Evolutionary conservation across 1,140 invertebrate species (phyloP).

Genomic region (Tribolium castaneum): DNA sequence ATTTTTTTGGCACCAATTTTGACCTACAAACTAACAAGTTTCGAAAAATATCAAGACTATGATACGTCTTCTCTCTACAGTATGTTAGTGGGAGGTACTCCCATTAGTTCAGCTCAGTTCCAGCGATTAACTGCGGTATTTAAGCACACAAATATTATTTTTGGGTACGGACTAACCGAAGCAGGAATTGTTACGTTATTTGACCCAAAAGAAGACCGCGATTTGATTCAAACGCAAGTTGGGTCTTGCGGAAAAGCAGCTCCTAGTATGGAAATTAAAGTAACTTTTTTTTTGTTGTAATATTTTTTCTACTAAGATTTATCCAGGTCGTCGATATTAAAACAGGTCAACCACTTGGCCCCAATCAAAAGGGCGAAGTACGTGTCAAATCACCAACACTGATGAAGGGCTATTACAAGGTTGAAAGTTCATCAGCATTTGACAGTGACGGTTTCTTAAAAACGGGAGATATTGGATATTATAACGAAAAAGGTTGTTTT

Average conservation of each 20-base stretch:
- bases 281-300: background rate
- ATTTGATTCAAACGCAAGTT: background rate
- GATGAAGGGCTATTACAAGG: constrained; percentile 67
- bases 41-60: background rate
- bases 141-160: constrained; percentile 14
- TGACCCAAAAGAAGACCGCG: background rate
- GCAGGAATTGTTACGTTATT: constrained; percentile 12
- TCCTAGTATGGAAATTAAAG: background rate
- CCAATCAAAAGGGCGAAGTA: constrained; percentile 68
- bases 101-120: background rate
- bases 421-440: constrained; percentile 73
- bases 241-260: constrained; percentile 15
- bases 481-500: constrained; percentile 73
- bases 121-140: background rate
- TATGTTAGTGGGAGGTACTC: constrained; percentile 8
- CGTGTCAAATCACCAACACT: constrained; percentile 65
- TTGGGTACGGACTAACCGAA: constrained; percentile 1
- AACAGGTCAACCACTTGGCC: constrained; percentile 63
- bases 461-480: constrained; percentile 77
- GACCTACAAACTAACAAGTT: constrained; percentile 20
- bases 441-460: constrained; percentile 72
- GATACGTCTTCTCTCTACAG: background rate
- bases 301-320: background rate
- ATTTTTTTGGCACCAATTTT: constrained; percentile 1
- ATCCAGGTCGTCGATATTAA: constrained; percentile 59